Base-by-base conservation (phyloP, 2,888 invertebrate species). In the Eristalinus sepulchralis region DNA sequence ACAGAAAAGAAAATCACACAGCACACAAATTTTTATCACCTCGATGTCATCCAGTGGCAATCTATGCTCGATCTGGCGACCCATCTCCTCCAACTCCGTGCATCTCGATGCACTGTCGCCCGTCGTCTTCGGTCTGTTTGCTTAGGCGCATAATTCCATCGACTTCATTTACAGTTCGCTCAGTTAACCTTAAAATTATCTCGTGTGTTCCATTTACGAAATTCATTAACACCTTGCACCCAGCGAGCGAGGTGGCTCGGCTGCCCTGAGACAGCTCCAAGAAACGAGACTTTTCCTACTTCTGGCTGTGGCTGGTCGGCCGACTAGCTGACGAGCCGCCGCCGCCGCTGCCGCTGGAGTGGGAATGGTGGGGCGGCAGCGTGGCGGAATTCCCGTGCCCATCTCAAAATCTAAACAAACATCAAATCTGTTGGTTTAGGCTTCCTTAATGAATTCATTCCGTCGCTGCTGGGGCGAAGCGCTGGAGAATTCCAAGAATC, bases 361-460 rank as follows among this genome's bases (percentile, higher is more conserved):
- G 82, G 66, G 76, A 59, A 81, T 84, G 71, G 76, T 71, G 77
- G 72, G 77, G 55, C 75, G 68, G 71, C 55, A 81, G 71, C 20
- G 47, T 81, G 72, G 64, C 81, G 67, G 68, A 77, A 82, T 85
- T 85, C 85, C 77, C 85, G 82, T 82, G 77, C 59, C 59, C 82
- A 73, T 85, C 82, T 85, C 63, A 77, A 85, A 82, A 85, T 85
- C 85, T 70, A 85, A 85, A 34, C 77, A 85, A 85, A 85, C 77
- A 85, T 20, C 68, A 70, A 82, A 82, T 85, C 82, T 68, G 73
- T 82, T 77, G 63, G 63, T 72, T 85, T 71, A 82, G 85, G 81
- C 85, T 85, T 68, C 85, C 84, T 82, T 85, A 85, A 82, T 78
- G 81, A 85, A 85, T 85, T 85, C 81, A 81, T 81, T 84, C 75